Evolutionary conservation across 2,888 invertebrate genomes (phyloP).

Genomic region (Crioceris asparagi): DNA sequence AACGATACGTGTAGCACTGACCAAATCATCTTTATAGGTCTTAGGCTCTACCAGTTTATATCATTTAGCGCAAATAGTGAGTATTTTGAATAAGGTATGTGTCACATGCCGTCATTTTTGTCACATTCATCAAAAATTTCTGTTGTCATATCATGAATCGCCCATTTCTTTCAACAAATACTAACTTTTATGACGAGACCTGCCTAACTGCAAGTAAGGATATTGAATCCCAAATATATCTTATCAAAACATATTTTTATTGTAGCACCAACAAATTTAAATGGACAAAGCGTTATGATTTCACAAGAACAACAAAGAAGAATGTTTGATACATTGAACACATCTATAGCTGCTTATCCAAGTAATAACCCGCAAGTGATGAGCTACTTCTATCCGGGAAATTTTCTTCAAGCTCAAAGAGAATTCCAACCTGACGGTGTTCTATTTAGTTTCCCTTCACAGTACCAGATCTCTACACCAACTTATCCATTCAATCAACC

Average conservation of each 20-base stretch:
- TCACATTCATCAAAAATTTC: conserved; percentile 7
- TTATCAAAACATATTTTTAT: conserved; percentile 1
- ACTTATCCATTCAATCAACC: no score
- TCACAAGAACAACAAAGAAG: conserved; percentile 25
- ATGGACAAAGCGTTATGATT: conserved; percentile 22
- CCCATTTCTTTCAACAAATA: conserved; percentile 23
- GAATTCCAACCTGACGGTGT: conserved; percentile 18
- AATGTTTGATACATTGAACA: conserved; percentile 22
- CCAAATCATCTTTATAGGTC: no score
- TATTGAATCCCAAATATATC: no score
- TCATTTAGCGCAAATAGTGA: no score
- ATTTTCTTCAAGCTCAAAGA: conserved; percentile 14
- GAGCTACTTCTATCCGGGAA: conserved; percentile 5
- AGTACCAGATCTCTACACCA: no score
- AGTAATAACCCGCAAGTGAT: conserved; percentile 4
- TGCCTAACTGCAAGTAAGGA: conserved; percentile 18
- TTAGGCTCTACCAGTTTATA: no score
- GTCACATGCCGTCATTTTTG: neutral
- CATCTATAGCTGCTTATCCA: conserved; percentile 19
- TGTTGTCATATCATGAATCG: conserved; percentile 15
- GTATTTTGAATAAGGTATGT: no score
- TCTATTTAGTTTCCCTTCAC: conserved; percentile 17
- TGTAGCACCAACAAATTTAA: conserved; percentile 21
- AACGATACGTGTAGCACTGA: no score
- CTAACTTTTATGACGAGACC: conserved; percentile 22